phyloP scores from a whole-genome alignment of 2,797 vertebrate species.

The Bryconaethiops microstoma region DNA sequence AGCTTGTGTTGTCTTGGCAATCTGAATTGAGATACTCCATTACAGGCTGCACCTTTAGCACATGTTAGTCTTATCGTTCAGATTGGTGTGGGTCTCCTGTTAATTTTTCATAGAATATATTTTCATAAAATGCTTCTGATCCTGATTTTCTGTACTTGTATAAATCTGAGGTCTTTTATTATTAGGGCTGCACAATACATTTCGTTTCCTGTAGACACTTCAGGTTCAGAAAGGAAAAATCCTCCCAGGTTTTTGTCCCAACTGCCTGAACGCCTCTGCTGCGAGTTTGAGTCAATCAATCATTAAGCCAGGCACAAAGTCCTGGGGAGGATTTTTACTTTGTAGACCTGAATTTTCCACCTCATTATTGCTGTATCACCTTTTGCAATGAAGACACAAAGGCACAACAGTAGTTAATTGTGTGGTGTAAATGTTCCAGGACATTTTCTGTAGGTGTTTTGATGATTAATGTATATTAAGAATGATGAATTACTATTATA shows the following conservation, averaged over 20 bases:
- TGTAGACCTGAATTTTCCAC: too few species aligned
- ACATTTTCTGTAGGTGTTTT: background rate
- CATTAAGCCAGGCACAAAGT: too few species aligned
- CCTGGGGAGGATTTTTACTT: too few species aligned
- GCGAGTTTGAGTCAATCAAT: too few species aligned
- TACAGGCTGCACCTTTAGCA: background rate
- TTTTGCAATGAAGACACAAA: too few species aligned
- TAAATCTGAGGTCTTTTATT: background rate
- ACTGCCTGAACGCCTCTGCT: too few species aligned
- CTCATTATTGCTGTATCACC: too few species aligned
- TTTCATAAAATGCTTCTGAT: background rate
- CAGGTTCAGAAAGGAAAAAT: too few species aligned
- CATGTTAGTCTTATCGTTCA: background rate
- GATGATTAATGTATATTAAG: background rate
- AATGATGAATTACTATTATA: background rate
- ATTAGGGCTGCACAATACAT: too few species aligned
- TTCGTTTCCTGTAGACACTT: too few species aligned
- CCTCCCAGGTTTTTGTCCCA: too few species aligned
- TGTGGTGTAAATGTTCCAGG: background rate
- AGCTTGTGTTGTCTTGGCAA: too few species aligned
- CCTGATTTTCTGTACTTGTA: background rate
- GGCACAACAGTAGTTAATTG: background rate
- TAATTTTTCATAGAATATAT: background rate
- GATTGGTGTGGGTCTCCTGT: background rate
- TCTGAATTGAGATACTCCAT: background rate